Evolutionary conservation across 2,113 vertebrate species (phyloP).

Genomic region (Nesoenas mayeri): DNA sequence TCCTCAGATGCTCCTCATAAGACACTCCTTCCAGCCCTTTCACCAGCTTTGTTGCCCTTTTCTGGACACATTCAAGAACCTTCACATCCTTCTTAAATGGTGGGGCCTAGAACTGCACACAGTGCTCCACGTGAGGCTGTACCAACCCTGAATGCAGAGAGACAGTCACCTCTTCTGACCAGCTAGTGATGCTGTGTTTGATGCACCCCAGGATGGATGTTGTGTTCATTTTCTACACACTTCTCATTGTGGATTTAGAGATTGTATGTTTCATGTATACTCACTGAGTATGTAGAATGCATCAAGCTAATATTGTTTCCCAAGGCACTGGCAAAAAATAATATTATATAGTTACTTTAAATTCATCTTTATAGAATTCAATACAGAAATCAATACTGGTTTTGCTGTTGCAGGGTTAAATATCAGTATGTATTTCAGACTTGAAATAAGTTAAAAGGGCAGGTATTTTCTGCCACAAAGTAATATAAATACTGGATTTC

Average conservation of each 20-base stretch:
- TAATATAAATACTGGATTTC: background rate
- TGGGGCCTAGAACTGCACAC: too few relatives aligned
- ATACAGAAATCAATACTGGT: background rate
- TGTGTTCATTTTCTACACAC: background rate
- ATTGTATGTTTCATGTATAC: background rate
- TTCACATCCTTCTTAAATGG: too few relatives aligned
- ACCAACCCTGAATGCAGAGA: too few relatives aligned
- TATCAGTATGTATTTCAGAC: background rate
- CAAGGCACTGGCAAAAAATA: background rate
- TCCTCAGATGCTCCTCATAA: too few relatives aligned
- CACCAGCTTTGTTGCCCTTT: too few relatives aligned
- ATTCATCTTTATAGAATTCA: background rate
- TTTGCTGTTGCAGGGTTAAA: background rate
- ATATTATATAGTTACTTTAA: background rate
- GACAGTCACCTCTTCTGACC: too few relatives aligned
- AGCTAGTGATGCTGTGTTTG: too few relatives aligned
- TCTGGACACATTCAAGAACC: too few relatives aligned
- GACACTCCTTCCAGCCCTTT: too few relatives aligned
- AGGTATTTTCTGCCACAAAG: background rate
- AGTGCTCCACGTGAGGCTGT: too few relatives aligned
- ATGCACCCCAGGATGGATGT: too few relatives aligned
- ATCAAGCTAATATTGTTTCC: background rate
- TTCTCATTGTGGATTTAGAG: background rate
- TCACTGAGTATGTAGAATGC: background rate
- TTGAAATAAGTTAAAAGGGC: background rate